These are phyloP conservation scores for Trichonephila inaurata DNA, from an alignment of 1,140 invertebrate genomes.

Conservation along the genomic window DNA sequence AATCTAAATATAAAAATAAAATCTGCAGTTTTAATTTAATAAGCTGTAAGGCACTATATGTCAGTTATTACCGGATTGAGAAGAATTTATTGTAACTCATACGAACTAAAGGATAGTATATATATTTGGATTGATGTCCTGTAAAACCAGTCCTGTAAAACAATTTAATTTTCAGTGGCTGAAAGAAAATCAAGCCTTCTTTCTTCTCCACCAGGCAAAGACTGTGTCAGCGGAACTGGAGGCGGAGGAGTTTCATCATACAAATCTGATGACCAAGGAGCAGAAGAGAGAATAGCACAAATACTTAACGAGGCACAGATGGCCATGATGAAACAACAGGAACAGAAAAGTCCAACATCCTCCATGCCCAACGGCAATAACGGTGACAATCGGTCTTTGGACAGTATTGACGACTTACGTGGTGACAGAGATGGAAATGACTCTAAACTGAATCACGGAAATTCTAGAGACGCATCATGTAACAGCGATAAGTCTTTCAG, in stretches of 20 bases:
- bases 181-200: constrained; percentile 76
- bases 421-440: constrained; percentile 24
- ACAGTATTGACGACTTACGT: constrained; percentile 53
- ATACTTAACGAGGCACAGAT: constrained; percentile 92
- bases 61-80: too few relatives aligned
- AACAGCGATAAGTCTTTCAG: constrained; percentile 52
- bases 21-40: too few relatives aligned
- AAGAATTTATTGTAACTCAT: too few relatives aligned
- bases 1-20: too few relatives aligned
- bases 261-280: constrained; percentile 87
- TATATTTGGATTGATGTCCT: background rate
- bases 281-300: constrained; percentile 95
- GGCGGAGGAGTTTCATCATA: constrained; percentile 84
- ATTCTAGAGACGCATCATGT: constrained; percentile 36
- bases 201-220: constrained; percentile 77
- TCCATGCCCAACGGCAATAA: constrained; percentile 54
- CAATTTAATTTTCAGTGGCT: constrained; percentile 67
- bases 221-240: constrained; percentile 81
- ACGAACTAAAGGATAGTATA: background rate
- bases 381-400: constrained; percentile 45
- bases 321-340: constrained; percentile 80
- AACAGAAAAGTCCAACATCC: constrained; percentile 53
- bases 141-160: background rate
- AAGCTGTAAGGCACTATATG: too few relatives aligned
- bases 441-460: constrained; percentile 45